Evolutionary conservation across 2,797 vertebrate genomes (phyloP).

Genomic region (Orestias chungarensis): DNA sequence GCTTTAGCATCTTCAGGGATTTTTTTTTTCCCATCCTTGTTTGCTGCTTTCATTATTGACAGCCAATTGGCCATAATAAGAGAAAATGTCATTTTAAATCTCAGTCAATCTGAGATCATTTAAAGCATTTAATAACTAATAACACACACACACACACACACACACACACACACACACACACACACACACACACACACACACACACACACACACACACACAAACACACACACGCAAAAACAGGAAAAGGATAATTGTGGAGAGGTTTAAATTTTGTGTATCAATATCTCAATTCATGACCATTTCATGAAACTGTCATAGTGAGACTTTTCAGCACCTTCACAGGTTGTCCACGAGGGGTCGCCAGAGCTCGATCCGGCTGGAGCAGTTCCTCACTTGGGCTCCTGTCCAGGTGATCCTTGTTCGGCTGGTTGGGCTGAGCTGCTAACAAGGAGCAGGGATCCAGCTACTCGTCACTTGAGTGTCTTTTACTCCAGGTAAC

Average conservation of each 20-base stretch:
- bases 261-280: not conserved
- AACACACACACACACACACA: not conserved
- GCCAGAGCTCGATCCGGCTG: no score
- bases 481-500: no score
- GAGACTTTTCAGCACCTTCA: no score
- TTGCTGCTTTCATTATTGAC: not conserved
- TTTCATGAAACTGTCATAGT: no score
- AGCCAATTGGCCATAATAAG: not conserved
- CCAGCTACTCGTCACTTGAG: no score
- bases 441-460: no score
- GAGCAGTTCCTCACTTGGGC: no score
- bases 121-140: no score
- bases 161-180: not conserved
- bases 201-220: not conserved
- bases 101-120: not conserved
- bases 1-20: no score
- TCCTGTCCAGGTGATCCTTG: no score
- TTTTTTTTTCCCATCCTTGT: not conserved
- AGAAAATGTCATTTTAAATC: not conserved
- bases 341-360: no score
- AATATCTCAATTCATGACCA: not conserved
- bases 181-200: not conserved
- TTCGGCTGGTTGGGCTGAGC: no score
- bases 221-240: not conserved
- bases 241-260: not conserved